A percentile compares a stretch with the other conserved stretches of the same genome.
Evolutionary conservation across 2,113 vertebrate species (phyloP).

Genomic region (Ariopsis seemanni): DNA sequence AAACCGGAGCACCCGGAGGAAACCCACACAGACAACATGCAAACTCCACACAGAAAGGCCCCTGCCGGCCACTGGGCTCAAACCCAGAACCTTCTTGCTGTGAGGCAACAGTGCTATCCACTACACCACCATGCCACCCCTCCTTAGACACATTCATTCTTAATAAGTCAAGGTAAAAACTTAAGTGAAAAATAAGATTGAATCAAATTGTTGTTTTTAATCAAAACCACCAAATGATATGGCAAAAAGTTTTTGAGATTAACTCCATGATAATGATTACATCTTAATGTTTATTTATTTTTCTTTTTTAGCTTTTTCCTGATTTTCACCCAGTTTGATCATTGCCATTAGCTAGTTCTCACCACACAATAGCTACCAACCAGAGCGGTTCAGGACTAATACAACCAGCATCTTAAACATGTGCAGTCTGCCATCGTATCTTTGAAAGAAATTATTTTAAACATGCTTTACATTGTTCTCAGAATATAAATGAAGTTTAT

Average conservation of each 20-base stretch:
- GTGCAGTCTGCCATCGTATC: not conserved
- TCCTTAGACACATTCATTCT: not conserved
- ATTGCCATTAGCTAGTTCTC: not conserved
- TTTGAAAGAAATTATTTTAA: not conserved
- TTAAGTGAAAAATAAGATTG: not conserved
- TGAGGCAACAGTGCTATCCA: no score
- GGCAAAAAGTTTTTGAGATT: not conserved
- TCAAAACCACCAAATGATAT: not conserved
- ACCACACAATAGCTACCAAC: not conserved
- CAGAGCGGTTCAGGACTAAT: not conserved
- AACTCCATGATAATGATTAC: not conserved
- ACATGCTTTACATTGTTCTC: not conserved
- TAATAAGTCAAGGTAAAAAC: not conserved
- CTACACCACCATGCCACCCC: no score
- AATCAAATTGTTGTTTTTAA: not conserved
- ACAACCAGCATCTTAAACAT: not conserved
- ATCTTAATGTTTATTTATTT: not conserved
- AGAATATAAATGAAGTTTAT: not conserved
- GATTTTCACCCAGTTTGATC: not conserved
- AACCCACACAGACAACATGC: no score
- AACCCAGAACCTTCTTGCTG: no score
- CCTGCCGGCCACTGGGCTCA: no score
- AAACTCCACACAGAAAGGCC: no score
- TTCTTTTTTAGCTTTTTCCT: not conserved
- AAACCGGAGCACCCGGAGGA: no score